Conservation (phyloP, 2,113 vertebrate species). For the Semnornis frantzii region DNA sequence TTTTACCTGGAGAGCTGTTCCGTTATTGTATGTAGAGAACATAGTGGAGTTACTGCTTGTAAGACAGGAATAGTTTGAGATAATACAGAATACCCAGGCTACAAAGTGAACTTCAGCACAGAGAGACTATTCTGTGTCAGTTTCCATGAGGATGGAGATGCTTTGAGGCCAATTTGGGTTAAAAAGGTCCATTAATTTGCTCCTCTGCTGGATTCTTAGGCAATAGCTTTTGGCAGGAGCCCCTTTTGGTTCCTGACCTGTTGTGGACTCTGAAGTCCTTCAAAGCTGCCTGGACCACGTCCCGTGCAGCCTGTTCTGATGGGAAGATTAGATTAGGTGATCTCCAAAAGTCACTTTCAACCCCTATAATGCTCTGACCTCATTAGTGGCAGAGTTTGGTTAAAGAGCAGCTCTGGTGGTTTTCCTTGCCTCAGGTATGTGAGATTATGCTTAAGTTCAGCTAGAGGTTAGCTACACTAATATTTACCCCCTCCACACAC, state of each 20-base stretch:
- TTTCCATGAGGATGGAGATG: not conserved
- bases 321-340: too few species aligned
- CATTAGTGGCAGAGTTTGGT: not conserved
- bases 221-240: too few species aligned
- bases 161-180: not conserved
- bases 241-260: too few species aligned
- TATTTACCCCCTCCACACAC: rapidly evolving
- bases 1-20: not conserved
- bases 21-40: not conserved
- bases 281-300: too few species aligned
- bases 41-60: not conserved
- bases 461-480: not conserved
- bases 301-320: too few species aligned
- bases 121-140: not conserved
- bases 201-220: not conserved
- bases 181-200: not conserved
- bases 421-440: not conserved
- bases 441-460: not conserved
- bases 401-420: not conserved
- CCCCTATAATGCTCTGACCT: not conserved
- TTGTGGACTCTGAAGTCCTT: too few species aligned
- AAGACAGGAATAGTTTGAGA: not conserved
- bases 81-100: not conserved
- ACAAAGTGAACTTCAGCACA: not conserved
- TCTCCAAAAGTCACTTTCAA: too few species aligned